Conservation (phyloP, 2,888 invertebrate species). For the Uropetala carovei region DNA sequence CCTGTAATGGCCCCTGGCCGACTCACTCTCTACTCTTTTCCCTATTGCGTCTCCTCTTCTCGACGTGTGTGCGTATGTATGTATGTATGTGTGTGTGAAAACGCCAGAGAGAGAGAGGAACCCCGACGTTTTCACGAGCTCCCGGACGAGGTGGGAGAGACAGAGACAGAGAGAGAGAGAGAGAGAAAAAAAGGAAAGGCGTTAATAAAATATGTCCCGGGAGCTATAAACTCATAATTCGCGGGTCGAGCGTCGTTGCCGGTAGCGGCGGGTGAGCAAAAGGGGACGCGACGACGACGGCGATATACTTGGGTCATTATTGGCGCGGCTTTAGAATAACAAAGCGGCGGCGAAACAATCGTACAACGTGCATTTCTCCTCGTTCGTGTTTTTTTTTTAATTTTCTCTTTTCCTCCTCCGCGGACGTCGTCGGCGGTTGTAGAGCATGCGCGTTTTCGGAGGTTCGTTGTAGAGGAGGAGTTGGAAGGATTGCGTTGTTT, state of each 20-base stretch:
- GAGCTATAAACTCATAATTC: slow-evolving; percentile 17
- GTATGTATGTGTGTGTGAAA: background rate
- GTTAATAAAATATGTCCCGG: slow-evolving; percentile 24
- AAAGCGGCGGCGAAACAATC: slow-evolving; percentile 13
- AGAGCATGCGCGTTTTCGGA: slow-evolving; percentile 2
- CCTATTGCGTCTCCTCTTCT: background rate
- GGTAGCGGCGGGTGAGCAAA: background rate
- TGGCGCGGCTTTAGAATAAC: slow-evolving; percentile 30
- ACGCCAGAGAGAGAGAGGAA: background rate
- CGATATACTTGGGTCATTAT: slow-evolving; percentile 26
- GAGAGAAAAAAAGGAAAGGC: background rate
- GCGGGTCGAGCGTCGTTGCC: background rate
- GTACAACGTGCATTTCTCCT: background rate
- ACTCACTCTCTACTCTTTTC: background rate
- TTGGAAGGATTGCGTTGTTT: background rate
- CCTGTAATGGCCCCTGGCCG: slow-evolving; percentile 50
- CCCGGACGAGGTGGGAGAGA: background rate
- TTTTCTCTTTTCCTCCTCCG: background rate
- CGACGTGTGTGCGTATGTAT: background rate
- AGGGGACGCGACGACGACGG: background rate
- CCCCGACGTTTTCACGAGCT: slow-evolving; percentile 5
- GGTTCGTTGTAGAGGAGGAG: background rate
- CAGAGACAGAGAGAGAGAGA: no score
- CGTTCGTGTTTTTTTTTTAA: background rate
- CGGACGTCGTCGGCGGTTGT: background rate